Percentiles rank a stretch among this genome's conserved stretches.
Conservation (phyloP, 2,113 vertebrate species). For the Pyxicephalus adspersus region DNA sequence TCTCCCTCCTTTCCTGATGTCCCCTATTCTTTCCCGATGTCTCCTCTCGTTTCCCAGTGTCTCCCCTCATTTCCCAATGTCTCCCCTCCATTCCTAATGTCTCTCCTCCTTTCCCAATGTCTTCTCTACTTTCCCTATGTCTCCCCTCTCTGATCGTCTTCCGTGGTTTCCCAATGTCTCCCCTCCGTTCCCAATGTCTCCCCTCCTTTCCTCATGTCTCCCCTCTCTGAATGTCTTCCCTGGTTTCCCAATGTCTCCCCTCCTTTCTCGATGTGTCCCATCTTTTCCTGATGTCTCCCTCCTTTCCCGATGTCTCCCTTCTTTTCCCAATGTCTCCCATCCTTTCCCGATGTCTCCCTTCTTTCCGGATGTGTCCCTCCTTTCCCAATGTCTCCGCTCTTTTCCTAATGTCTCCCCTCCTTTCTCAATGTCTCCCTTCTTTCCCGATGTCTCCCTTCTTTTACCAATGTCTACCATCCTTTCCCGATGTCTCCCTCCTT, state of each 20-base stretch:
- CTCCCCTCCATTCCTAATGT: not conserved
- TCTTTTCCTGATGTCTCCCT: too few species aligned
- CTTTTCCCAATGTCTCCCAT: conserved; percentile 59
- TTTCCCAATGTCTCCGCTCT: conserved; percentile 61
- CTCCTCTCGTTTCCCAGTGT: conserved; percentile 58
- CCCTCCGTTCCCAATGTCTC: conserved; percentile 1
- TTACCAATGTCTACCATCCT: not conserved
- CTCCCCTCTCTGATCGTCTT: not conserved
- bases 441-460: not conserved
- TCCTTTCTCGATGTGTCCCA: conserved; percentile 5
- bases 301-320: not conserved
- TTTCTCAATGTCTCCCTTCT: not conserved
- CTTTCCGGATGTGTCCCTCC: conserved; percentile 36
- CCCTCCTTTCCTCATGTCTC: not conserved
- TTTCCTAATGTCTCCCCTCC: conserved; percentile 9
- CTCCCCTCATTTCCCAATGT: conserved; percentile 52
- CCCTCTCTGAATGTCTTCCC: not conserved
- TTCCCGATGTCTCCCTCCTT: not conserved
- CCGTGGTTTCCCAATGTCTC: not conserved
- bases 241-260: not conserved
- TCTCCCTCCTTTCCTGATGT: too few species aligned
- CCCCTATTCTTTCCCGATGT: not conserved
- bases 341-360: conserved; percentile 60
- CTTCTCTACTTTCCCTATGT: not conserved
- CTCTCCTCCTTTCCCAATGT: not conserved